A percentile compares a stretch with the other conserved stretches of the same genome.
Conservation (phyloP, 2,113 vertebrate species). For the Onychostoma macrolepis region DNA sequence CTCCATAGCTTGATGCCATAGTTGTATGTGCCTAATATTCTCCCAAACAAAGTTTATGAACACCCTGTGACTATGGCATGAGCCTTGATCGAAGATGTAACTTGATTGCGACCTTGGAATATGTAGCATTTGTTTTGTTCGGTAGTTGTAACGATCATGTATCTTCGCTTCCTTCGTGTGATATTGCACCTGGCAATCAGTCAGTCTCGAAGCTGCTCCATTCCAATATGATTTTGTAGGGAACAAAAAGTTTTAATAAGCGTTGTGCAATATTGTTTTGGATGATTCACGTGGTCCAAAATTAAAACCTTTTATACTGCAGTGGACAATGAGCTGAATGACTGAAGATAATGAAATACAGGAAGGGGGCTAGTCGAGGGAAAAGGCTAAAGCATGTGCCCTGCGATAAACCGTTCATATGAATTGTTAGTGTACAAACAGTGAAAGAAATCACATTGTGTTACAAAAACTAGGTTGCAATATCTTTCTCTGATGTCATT, state of each 20-base stretch:
- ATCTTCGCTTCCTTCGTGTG: conserved; percentile 26
- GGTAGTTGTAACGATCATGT: conserved; percentile 12
- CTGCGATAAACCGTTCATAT: not conserved
- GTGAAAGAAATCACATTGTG: not conserved
- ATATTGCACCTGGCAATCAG: conserved; percentile 60
- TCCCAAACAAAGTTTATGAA: conserved; percentile 32
- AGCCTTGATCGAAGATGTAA: conserved; percentile 25
- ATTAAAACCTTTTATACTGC: conserved; percentile 27
- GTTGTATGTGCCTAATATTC: conserved; percentile 35
- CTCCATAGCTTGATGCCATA: conserved; percentile 28
- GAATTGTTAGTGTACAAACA: not conserved
- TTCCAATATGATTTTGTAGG: conserved; percentile 53
- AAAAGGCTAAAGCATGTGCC: conserved; percentile 8
- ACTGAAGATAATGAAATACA: not conserved
- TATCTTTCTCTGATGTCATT: conserved; percentile 27
- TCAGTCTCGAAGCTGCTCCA: conserved; percentile 53
- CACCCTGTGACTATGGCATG: conserved; percentile 10
- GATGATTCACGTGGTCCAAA: conserved; percentile 42
- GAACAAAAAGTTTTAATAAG: conserved; percentile 41
- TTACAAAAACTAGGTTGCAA: not conserved
- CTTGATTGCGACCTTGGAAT: conserved; percentile 33
- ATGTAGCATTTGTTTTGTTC: conserved; percentile 45
- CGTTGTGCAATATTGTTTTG: conserved; percentile 60
- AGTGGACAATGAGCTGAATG: conserved; percentile 34
- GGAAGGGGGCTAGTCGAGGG: not conserved